phyloP scores from a whole-genome alignment of 2,113 vertebrate species.

The Eclectus roratus region DNA sequence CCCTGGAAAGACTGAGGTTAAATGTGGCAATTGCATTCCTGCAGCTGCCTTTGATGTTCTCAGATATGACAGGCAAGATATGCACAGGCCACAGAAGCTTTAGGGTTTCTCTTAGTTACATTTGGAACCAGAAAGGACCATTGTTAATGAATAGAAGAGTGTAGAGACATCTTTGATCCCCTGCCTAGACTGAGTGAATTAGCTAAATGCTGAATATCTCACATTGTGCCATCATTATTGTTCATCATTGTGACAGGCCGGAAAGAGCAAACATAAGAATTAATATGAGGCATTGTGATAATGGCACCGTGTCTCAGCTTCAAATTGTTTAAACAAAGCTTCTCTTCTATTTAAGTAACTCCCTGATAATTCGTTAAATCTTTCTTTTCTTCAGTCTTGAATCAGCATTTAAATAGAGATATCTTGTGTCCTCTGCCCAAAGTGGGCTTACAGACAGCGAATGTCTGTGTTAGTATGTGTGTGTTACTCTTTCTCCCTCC shows the following conservation, averaged over 20 bases:
- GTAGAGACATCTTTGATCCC: constrained; percentile 14
- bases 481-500: neutral
- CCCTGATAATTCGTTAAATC: constrained; percentile 9
- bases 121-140: neutral
- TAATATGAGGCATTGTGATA: neutral
- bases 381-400: neutral
- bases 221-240: neutral
- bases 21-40: neutral
- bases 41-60: neutral
- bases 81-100: neutral
- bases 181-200: constrained; percentile 24
- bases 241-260: constrained; percentile 12
- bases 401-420: neutral
- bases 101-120: neutral
- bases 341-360: constrained; percentile 21
- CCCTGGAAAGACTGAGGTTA: neutral
- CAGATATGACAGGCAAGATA: neutral
- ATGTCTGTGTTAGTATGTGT: neutral
- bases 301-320: constrained; percentile 9
- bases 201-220: constrained; percentile 1
- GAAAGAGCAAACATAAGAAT: constrained; percentile 51
- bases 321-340: neutral
- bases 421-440: neutral
- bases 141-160: neutral
- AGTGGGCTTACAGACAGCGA: neutral